These are phyloP conservation scores for Euzophera pinguis DNA, from an alignment of 2,888 invertebrate genomes.

Conservation along the genomic window DNA sequence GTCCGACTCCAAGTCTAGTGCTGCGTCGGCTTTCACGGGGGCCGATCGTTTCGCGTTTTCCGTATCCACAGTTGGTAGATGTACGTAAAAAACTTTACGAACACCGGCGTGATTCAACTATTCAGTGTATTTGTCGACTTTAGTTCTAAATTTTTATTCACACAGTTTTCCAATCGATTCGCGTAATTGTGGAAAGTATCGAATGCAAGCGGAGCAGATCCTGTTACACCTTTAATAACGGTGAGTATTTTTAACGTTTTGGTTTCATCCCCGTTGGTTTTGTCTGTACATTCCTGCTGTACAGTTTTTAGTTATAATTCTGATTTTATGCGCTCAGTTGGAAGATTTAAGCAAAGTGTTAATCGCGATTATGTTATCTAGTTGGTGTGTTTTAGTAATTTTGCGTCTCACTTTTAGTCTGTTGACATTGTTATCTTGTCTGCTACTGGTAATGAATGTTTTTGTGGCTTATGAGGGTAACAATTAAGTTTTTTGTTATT, in stretches of 20 bases:
- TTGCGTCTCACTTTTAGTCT: not conserved
- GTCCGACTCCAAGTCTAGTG: slow-evolving; percentile 45
- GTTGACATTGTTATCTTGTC: not conserved
- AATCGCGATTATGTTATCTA: not conserved
- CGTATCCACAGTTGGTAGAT: slow-evolving; percentile 33
- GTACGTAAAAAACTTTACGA: slow-evolving; percentile 68
- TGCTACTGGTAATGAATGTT: not conserved
- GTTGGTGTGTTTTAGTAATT: not conserved
- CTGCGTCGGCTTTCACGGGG: slow-evolving; percentile 57
- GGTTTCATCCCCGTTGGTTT: slow-evolving; percentile 3
- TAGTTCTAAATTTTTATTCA: slow-evolving; percentile 21
- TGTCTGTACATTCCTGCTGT: not conserved
- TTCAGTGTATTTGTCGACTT: not conserved
- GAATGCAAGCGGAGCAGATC: slow-evolving; percentile 61
- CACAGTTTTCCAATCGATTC: slow-evolving; percentile 43
- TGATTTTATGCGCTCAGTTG: not conserved
- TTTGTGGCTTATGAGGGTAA: no score
- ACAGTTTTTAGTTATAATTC: not conserved
- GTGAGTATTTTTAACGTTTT: slow-evolving; percentile 55
- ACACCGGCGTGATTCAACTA: slow-evolving; percentile 28
- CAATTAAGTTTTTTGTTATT: no score
- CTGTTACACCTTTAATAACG: slow-evolving; percentile 71
- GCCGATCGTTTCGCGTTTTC: slow-evolving; percentile 47
- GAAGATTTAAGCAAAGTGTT: not conserved
- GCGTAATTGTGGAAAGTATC: slow-evolving; percentile 65